Percentiles rank a stretch among this genome's conserved stretches.
phyloP scores from a whole-genome alignment of 2,113 vertebrate genomes.

The Pseudorhombus dupliciocellatus region DNA sequence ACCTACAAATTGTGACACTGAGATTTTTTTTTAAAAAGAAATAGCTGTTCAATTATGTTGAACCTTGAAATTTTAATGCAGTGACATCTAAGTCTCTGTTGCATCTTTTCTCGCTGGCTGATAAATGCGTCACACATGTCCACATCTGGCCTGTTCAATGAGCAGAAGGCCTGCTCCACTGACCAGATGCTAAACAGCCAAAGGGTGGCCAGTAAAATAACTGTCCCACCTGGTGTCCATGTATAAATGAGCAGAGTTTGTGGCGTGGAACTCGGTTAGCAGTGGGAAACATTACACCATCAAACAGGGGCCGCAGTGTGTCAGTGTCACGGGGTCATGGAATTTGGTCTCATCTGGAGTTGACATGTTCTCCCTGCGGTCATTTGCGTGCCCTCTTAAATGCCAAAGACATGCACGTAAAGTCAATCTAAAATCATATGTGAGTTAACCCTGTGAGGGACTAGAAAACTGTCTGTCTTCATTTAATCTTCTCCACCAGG shows the following conservation, averaged over 20 bases:
- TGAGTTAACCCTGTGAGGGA: slow-evolving; percentile 4
- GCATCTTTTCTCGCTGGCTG: background rate
- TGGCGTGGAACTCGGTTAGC: slow-evolving; percentile 11
- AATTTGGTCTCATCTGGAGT: slow-evolving; percentile 46
- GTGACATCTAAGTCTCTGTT: background rate
- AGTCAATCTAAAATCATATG: slow-evolving; percentile 1
- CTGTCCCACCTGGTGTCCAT: slow-evolving; percentile 34
- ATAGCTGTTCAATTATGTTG: background rate
- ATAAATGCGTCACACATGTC: slow-evolving; percentile 12
- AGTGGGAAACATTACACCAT: slow-evolving; percentile 18
- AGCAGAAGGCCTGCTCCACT: background rate
- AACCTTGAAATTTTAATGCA: background rate
- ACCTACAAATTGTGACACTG: background rate
- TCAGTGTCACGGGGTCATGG: slow-evolving; percentile 37
- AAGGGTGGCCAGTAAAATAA: slow-evolving; percentile 10
- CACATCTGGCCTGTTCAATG: slow-evolving; percentile 22
- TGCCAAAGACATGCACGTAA: slow-evolving; percentile 9
- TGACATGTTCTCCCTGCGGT: slow-evolving; percentile 15
- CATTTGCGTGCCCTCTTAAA: slow-evolving; percentile 1
- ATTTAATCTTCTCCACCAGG: slow-evolving; percentile 14
- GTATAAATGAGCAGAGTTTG: slow-evolving; percentile 20
- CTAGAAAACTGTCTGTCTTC: background rate
- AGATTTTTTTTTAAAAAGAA: background rate
- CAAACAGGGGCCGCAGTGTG: slow-evolving; percentile 48
- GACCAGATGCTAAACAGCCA: slow-evolving; percentile 2